phyloP scores from a whole-genome alignment of 2,888 invertebrate species.

The Ferrisia virgata region DNA sequence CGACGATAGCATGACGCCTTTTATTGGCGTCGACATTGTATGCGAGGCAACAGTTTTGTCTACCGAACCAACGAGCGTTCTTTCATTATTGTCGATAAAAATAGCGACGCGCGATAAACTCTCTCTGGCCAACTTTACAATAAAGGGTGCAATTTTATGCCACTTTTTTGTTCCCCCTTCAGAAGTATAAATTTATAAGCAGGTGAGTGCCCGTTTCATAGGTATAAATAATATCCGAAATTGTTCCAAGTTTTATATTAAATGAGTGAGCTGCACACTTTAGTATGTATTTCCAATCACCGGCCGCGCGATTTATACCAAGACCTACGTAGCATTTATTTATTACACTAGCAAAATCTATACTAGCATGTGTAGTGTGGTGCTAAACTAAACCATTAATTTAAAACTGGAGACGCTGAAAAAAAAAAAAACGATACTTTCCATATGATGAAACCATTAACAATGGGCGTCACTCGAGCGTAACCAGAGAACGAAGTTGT shows the following conservation, averaged over 20 bases:
- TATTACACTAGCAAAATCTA: background rate
- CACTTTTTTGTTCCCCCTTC: background rate
- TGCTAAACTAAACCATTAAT: background rate
- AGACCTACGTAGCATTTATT: too few relatives aligned
- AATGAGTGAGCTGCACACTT: background rate
- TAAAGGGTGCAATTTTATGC: background rate
- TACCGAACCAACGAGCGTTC: background rate
- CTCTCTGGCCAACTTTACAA: background rate
- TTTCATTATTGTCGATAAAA: background rate
- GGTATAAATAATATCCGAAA: background rate
- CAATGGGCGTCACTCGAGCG: background rate
- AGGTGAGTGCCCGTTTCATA: background rate
- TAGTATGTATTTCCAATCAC: background rate
- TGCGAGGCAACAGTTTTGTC: background rate
- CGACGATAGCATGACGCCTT: conserved; percentile 1
- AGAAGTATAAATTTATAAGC: background rate
- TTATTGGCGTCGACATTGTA: background rate
- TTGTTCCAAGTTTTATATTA: background rate
- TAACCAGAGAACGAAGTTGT: background rate
- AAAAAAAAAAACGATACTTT: background rate
- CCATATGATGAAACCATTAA: background rate
- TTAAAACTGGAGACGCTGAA: background rate
- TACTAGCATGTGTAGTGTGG: too few relatives aligned
- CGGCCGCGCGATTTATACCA: too few relatives aligned
- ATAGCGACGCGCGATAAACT: background rate